Evolutionary conservation across 2,888 invertebrate species (phyloP), one percentile per base, ranked within the genome.

Genomic region (Ophion ellenae): DNA sequence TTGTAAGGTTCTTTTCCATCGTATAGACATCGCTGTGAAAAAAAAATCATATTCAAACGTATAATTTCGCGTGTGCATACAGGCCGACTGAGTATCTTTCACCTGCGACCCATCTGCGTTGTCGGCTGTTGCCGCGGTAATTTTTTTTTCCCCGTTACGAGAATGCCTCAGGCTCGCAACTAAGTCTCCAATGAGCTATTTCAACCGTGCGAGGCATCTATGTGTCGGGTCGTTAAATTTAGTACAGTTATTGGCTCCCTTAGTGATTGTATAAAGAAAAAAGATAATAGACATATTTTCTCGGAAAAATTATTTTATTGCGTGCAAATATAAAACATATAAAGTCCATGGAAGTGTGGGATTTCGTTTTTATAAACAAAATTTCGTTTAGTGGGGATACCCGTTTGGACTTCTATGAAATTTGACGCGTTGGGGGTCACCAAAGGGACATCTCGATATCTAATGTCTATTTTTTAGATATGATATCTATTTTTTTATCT

Each of bases 71-170:
- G 61, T 10, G 20, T 3, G 20, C n/a, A 9, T 10, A 20, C 20
- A 69, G 11, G 5, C 45, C 1, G n/a, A 24, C 45, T 40, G n/a
- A 32, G 59, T 70, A 14, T 45, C 53, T 66, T 64, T 74, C 63
- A 47, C 64, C 57, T 24, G 69, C 11, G 57, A 76, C 64, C 45
- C 36, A 47, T 74, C 67, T 69, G 67, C 71, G 74, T 69, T 80
- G 63, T 73, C 77, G 81, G 83, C 32, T 32, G 71, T 78, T 74
- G 71, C 47, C 77, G 77, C 73, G 73, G 53, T n/a, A 11, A 70
- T 80, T 59, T 75, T 63, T 64, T 59, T 71, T 17, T 17, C 57
- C 36, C 47, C 20, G 76, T 69, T 59, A 59, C 57, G 74, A 63
- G 24, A 63, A 63, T 17, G 17, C 61, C 40, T 10, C 57, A 17